A percentile compares a stretch with the other conserved stretches of the same genome.
Evolutionary conservation across 2,888 invertebrate species (phyloP).

Genomic region (Monoplex corrugatus): DNA sequence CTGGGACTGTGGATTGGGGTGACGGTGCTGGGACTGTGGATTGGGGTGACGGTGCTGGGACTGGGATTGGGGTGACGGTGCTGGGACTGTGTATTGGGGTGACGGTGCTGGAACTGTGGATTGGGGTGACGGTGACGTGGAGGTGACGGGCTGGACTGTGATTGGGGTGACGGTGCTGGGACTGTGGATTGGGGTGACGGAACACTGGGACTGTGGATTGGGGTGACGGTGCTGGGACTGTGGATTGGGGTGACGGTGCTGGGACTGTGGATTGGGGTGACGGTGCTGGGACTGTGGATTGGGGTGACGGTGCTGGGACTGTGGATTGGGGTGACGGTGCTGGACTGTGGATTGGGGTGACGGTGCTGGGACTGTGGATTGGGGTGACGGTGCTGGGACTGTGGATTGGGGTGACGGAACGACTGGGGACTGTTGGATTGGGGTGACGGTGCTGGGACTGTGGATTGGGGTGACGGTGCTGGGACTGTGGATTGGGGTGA

Average conservation of each 20-base stretch:
- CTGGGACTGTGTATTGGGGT: too few relatives aligned
- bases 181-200: conserved; percentile 68
- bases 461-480: conserved; percentile 68
- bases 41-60: too few relatives aligned
- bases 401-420: conserved; percentile 68
- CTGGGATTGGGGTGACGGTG: too few relatives aligned
- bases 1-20: too few relatives aligned
- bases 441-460: conserved; percentile 64
- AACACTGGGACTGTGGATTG: conserved; percentile 67
- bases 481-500: conserved; percentile 67
- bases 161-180: too few relatives aligned
- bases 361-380: conserved; percentile 67
- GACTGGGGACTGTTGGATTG: conserved; percentile 69
- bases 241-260: conserved; percentile 68
- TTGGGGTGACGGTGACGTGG: too few relatives aligned
- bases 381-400: conserved; percentile 66
- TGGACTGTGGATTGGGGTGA: too few relatives aligned
- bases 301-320: conserved; percentile 66
- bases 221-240: conserved; percentile 64
- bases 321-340: conserved; percentile 68
- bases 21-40: too few relatives aligned
- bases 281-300: conserved; percentile 67
- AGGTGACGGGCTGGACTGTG: too few relatives aligned
- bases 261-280: conserved; percentile 67
- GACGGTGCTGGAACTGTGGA: too few relatives aligned